Evolutionary conservation across 2,888 invertebrate species (phyloP).

Genomic region (Ecliptopera silaceata): DNA sequence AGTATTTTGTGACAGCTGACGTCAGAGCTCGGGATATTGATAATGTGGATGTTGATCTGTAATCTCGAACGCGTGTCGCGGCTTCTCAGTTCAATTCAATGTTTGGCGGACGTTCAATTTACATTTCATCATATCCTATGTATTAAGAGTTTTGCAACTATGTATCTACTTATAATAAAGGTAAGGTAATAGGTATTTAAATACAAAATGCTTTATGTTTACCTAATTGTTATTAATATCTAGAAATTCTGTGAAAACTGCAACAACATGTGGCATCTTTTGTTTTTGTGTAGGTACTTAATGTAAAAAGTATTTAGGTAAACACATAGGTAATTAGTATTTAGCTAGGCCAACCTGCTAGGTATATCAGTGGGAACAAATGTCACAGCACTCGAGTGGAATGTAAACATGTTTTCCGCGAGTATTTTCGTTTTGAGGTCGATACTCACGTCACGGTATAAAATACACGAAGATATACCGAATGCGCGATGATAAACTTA

Average conservation of each 20-base stretch:
- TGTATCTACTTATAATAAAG: not conserved
- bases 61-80: not conserved
- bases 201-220: too few relatives aligned
- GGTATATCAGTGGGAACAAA: not conserved
- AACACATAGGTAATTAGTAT: too few relatives aligned
- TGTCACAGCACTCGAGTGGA: slow-evolving; percentile 15
- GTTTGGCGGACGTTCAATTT: slow-evolving; percentile 15
- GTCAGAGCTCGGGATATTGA: slow-evolving; percentile 6
- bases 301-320: too few relatives aligned
- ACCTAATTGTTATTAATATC: too few relatives aligned
- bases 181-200: too few relatives aligned
- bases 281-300: too few relatives aligned
- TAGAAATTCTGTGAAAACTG: too few relatives aligned
- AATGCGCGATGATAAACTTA: slow-evolving; percentile 8
- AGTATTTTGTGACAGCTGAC: slow-evolving; percentile 23
- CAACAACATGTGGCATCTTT: too few relatives aligned
- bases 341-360: not conserved
- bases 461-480: slow-evolving; percentile 6
- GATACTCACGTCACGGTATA: slow-evolving; percentile 19
- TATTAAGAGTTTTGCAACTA: too few relatives aligned
- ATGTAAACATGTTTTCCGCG: slow-evolving; percentile 29
- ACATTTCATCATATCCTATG: too few relatives aligned
- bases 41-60: slow-evolving; percentile 3
- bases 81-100: not conserved
- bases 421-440: slow-evolving; percentile 35